These are phyloP conservation scores for Polypedilum pembai DNA, from an alignment of 1,140 invertebrate genomes.

Conservation along the genomic window DNA sequence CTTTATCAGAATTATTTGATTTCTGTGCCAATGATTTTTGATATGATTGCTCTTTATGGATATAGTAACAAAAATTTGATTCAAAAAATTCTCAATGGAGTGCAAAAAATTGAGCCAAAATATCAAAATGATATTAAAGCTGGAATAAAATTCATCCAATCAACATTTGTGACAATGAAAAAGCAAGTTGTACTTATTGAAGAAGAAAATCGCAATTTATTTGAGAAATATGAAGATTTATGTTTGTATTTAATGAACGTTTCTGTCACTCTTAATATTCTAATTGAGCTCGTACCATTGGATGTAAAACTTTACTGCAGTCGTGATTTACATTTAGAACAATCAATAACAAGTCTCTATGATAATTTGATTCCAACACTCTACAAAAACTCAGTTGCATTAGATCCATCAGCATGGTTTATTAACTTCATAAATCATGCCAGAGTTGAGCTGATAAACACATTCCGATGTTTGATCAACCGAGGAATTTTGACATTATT, in stretches of 20 bases:
- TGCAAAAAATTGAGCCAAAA: slow-evolving; percentile 61
- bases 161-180: slow-evolving; percentile 40
- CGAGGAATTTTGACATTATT: slow-evolving; percentile 39
- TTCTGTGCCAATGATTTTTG: slow-evolving; percentile 72
- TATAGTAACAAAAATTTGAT: slow-evolving; percentile 55
- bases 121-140: slow-evolving; percentile 60
- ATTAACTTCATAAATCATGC: slow-evolving; percentile 43
- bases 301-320: slow-evolving; percentile 32
- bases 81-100: slow-evolving; percentile 53
- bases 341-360: slow-evolving; percentile 56
- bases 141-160: slow-evolving; percentile 49
- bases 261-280: not conserved
- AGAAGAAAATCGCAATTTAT: slow-evolving; percentile 24
- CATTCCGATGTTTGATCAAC: slow-evolving; percentile 37
- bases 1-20: slow-evolving; percentile 74
- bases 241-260: slow-evolving; percentile 28
- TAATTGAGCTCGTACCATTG: slow-evolving; percentile 29
- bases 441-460: slow-evolving; percentile 46
- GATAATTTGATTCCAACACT: slow-evolving; percentile 54
- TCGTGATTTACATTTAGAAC: slow-evolving; percentile 36
- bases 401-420: slow-evolving; percentile 36
- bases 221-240: slow-evolving; percentile 22
- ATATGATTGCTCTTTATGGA: slow-evolving; percentile 67
- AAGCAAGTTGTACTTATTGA: slow-evolving; percentile 38
- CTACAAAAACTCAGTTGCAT: slow-evolving; percentile 48